A percentile compares a stretch with the other conserved stretches of the same genome.
These are phyloP conservation scores for Archilochus colubris DNA, from an alignment of 2,113 vertebrate genomes.

Conservation along the genomic window DNA sequence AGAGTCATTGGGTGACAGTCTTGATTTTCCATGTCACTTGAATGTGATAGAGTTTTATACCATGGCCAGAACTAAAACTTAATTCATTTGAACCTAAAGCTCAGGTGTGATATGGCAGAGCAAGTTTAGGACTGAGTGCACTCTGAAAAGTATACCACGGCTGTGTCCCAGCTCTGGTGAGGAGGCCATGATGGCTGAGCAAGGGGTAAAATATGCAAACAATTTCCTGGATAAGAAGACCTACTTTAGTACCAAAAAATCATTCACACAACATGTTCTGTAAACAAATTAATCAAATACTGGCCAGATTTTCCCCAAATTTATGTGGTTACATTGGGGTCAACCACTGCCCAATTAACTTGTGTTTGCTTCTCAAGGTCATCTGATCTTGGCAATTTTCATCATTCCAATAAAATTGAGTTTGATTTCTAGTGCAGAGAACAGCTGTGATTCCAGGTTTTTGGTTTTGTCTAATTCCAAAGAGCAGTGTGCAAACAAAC, in stretches of 20 bases:
- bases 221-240: not conserved
- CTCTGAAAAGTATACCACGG: not conserved
- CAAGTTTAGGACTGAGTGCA: not conserved
- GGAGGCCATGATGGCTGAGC: not conserved
- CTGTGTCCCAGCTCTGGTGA: not conserved
- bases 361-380: not conserved
- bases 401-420: slow-evolving; percentile 23
- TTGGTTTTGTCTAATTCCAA: slow-evolving; percentile 24
- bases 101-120: not conserved
- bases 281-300: slow-evolving; percentile 56
- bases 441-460: slow-evolving; percentile 27
- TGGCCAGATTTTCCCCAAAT: not conserved
- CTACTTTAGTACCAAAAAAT: not conserved
- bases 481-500: slow-evolving; percentile 46
- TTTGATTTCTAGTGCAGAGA: slow-evolving; percentile 42
- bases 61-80: not conserved
- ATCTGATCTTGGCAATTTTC: slow-evolving; percentile 42
- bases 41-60: not conserved
- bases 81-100: not conserved
- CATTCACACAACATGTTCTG: not conserved
- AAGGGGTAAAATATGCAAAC: not conserved
- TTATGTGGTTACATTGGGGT: not conserved
- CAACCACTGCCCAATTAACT: slow-evolving; percentile 23
- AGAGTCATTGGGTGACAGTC: not conserved
- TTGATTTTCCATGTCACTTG: not conserved